These are phyloP conservation scores for Drosophila dives DNA, from an alignment of 2,888 invertebrate species.

Conservation along the genomic window DNA sequence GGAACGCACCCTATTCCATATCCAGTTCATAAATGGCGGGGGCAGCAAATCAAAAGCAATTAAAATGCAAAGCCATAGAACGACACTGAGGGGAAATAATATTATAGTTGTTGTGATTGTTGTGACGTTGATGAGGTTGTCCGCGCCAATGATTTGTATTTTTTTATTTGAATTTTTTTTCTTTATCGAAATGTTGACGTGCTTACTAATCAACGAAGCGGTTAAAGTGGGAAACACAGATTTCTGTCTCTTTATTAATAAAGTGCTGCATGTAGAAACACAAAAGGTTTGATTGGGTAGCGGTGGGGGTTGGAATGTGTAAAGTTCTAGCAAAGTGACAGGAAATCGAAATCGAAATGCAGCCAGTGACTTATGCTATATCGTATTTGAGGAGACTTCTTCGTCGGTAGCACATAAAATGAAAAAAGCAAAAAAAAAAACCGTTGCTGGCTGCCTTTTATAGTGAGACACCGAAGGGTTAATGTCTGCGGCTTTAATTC, in stretches of 20 bases:
- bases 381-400: conserved; percentile 2
- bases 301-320: background rate
- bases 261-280: conserved; percentile 61
- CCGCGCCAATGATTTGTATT: conserved; percentile 56
- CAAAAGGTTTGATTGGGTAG: conserved; percentile 2
- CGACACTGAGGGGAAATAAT: conserved; percentile 46
- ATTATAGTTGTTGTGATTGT: conserved; percentile 25
- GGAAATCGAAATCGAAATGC: conserved; percentile 70
- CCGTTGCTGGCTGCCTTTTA: conserved; percentile 29
- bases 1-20: conserved; percentile 68
- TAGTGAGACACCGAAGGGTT: conserved; percentile 16
- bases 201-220: conserved; percentile 75
- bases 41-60: conserved; percentile 76
- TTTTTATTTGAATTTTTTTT: conserved; percentile 44
- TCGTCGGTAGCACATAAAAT: conserved; percentile 6
- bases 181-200: conserved; percentile 74
- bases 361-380: conserved; percentile 22
- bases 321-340: conserved; percentile 31
- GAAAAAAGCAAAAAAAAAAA: conserved; percentile 16
- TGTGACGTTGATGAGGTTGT: conserved; percentile 70
- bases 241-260: conserved; percentile 68
- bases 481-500: conserved; percentile 41
- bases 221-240: conserved; percentile 61
- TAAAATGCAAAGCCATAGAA: conserved; percentile 75
- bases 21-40: conserved; percentile 65